Evolutionary conservation across 2,797 vertebrate species (phyloP).

Genomic region (Danio aesculapii): DNA sequence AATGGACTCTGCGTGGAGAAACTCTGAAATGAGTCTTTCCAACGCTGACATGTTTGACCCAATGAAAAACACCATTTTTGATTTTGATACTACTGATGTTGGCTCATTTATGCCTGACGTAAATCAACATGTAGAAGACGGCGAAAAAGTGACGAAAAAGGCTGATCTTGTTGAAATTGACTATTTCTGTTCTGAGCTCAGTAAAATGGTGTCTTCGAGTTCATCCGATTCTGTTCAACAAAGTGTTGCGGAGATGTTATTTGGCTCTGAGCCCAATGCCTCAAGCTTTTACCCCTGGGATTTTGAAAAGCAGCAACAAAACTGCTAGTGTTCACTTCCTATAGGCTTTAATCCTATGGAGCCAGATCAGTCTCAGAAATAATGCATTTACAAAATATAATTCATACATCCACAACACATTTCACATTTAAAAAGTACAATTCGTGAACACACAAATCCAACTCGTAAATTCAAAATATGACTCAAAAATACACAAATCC

Average conservation of each 20-base stretch:
- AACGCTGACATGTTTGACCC: slow-evolving; percentile 38
- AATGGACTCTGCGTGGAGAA: slow-evolving; percentile 16
- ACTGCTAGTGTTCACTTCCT: slow-evolving; percentile 32
- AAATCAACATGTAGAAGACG: slow-evolving; percentile 23
- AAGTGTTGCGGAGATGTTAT: slow-evolving; percentile 64
- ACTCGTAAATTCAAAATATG: too few relatives aligned
- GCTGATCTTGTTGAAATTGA: slow-evolving; percentile 58
- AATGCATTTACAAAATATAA: too few relatives aligned
- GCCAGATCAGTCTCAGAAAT: too few relatives aligned
- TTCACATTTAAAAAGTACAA: too few relatives aligned
- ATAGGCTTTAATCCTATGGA: neutral
- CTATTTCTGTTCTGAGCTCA: slow-evolving; percentile 63
- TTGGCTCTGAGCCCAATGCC: slow-evolving; percentile 59
- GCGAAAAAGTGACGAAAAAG: slow-evolving; percentile 38
- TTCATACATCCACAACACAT: too few relatives aligned
- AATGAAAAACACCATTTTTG: slow-evolving; percentile 47
- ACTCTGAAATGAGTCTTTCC: slow-evolving; percentile 14
- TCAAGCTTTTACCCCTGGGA: slow-evolving; percentile 65
- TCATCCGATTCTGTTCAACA: slow-evolving; percentile 61
- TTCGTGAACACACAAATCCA: too few relatives aligned
- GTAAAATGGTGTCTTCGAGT: slow-evolving; percentile 61
- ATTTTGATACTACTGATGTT: slow-evolving; percentile 28
- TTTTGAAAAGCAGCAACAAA: slow-evolving; percentile 53
- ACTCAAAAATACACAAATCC: too few relatives aligned
- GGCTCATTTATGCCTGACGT: slow-evolving; percentile 20